These are phyloP conservation scores for Archivesica marissinica DNA, from an alignment of 1,140 invertebrate species.

Conservation along the genomic window DNA sequence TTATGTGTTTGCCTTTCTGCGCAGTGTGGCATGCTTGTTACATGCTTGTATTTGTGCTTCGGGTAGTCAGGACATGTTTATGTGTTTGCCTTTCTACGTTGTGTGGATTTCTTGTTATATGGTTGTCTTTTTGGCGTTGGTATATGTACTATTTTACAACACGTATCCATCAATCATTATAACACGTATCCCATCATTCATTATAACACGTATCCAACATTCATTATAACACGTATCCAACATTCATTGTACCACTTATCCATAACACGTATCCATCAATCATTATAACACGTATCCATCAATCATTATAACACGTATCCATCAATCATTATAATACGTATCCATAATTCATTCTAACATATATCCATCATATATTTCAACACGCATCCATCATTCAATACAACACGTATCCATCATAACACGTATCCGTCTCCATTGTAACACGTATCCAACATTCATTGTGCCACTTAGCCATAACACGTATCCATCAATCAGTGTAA, in stretches of 20 bases:
- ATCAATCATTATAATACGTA: background rate
- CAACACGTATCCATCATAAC: background rate
- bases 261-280: background rate
- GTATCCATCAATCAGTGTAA: background rate
- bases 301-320: background rate
- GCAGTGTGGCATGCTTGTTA: too few species aligned
- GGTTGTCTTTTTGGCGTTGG: too few species aligned
- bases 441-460: background rate
- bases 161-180: background rate
- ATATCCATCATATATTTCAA: background rate
- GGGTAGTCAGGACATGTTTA: too few species aligned
- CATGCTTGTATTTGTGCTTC: too few species aligned
- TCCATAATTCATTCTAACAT: background rate
- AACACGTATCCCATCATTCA: background rate
- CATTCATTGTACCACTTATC: background rate
- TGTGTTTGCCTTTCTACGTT: too few species aligned
- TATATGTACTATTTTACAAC: too few species aligned
- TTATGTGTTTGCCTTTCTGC: too few species aligned
- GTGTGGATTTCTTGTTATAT: too few species aligned
- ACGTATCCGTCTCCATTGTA: background rate
- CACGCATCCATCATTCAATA: background rate
- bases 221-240: background rate
- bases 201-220: background rate
- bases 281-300: background rate
- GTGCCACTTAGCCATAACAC: background rate